phyloP scores from a whole-genome alignment of 2,113 vertebrate species.

The Protobothrops flavoviridis region DNA sequence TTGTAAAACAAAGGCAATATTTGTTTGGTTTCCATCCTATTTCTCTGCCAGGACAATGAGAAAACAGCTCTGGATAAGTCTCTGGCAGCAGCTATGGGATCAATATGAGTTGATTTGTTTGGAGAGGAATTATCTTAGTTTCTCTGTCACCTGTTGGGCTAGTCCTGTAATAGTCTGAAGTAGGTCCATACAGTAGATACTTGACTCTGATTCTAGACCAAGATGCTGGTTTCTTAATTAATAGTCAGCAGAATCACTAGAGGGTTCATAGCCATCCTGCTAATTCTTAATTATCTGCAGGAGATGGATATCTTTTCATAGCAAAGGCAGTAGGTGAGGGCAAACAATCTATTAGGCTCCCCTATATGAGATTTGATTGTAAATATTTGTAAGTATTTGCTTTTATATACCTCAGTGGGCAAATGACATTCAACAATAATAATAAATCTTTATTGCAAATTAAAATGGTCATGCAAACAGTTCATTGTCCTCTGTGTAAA shows the following conservation, averaged over 20 bases:
- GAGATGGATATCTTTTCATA: not conserved
- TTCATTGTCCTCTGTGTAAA: not conserved
- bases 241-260: not conserved
- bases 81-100: not conserved
- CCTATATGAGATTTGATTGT: not conserved
- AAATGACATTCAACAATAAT: not conserved
- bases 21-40: not conserved
- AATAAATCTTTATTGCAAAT: not conserved
- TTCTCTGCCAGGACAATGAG: not conserved
- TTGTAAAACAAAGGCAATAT: not conserved
- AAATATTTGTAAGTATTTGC: not conserved
- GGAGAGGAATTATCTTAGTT: not conserved
- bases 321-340: not conserved
- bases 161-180: not conserved
- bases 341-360: not conserved
- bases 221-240: not conserved
- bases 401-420: not conserved
- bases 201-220: not conserved
- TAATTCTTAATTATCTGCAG: not conserved
- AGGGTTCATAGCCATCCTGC: not conserved
- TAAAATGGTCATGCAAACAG: not conserved
- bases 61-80: not conserved
- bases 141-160: not conserved
- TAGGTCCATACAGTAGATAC: not conserved
- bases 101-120: not conserved